Evolutionary conservation across 2,888 invertebrate species (phyloP).

Genomic region (Rotaria magnacalcarata): DNA sequence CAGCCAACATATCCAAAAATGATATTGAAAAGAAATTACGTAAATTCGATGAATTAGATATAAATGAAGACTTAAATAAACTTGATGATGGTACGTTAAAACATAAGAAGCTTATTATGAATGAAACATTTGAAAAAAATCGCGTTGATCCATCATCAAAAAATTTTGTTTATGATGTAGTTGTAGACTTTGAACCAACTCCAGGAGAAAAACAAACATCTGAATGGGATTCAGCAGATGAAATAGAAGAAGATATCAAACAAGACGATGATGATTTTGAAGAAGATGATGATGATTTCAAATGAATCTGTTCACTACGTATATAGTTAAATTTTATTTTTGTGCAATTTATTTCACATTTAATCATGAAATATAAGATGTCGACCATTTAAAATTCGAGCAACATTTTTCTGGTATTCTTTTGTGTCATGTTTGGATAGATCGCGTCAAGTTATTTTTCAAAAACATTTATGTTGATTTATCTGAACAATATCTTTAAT

Average conservation of each 20-base stretch:
- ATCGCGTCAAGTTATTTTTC: no score
- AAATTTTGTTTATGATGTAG: slow-evolving; percentile 61
- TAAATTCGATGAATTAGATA: slow-evolving; percentile 58
- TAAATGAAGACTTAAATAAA: slow-evolving; percentile 62
- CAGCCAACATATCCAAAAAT: slow-evolving; percentile 49
- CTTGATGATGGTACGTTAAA: slow-evolving; percentile 58
- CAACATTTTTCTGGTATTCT: no score
- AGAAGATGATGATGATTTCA: not conserved
- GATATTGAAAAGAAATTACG: slow-evolving; percentile 48
- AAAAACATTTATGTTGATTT: no score
- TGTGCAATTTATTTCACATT: not conserved
- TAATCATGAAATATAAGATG: not conserved
- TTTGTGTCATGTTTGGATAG: no score
- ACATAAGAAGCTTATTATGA: slow-evolving; percentile 62
- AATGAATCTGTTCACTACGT: not conserved
- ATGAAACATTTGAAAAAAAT: slow-evolving; percentile 60
- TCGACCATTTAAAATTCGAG: no score
- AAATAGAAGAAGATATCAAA: slow-evolving; percentile 44
- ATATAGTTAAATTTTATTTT: not conserved
- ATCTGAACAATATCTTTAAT: no score
- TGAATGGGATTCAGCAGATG: slow-evolving; percentile 58
- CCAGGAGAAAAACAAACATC: slow-evolving; percentile 52
- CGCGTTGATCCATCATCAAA: slow-evolving; percentile 59
- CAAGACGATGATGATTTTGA: slow-evolving; percentile 44
- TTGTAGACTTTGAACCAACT: slow-evolving; percentile 56